phyloP scores from a whole-genome alignment of 2,888 invertebrate genomes.

The Folsomia manolachei region DNA sequence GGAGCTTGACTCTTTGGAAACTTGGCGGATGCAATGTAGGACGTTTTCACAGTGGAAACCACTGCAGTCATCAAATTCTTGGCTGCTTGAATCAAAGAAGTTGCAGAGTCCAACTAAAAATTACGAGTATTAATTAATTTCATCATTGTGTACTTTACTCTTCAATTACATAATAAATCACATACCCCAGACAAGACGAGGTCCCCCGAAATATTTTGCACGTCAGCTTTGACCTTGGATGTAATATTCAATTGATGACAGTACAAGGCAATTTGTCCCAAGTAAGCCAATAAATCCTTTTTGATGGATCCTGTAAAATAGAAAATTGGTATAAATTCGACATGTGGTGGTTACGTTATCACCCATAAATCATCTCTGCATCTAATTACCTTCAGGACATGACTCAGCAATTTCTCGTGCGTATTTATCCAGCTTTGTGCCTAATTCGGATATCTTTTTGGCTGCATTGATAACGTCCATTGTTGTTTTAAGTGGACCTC shows the following conservation, averaged over 20 bases:
- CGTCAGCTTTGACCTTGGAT: conserved; percentile 63
- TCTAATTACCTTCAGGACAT: conserved; percentile 60
- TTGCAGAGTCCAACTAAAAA: conserved; percentile 60
- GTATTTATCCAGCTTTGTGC: conserved; percentile 59
- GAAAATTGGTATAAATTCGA: too few relatives aligned
- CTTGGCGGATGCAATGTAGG: conserved; percentile 64
- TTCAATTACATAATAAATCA: too few relatives aligned
- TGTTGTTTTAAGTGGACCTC: conserved; percentile 62
- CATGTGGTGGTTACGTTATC: too few relatives aligned
- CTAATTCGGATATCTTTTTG: conserved; percentile 62
- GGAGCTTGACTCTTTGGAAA: conserved; percentile 48
- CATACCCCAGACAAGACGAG: conserved; percentile 61
- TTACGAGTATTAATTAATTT: too few relatives aligned
- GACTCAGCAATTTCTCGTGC: conserved; percentile 60
- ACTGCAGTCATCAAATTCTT: conserved; percentile 64
- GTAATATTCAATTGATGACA: conserved; percentile 64
- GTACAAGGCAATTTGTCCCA: conserved; percentile 61
- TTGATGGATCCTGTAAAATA: conserved; percentile 56
- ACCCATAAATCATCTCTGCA: too few relatives aligned
- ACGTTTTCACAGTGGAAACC: conserved; percentile 61
- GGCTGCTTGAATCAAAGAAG: conserved; percentile 62
- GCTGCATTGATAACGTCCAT: conserved; percentile 64
- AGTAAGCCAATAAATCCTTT: conserved; percentile 60
- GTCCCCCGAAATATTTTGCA: conserved; percentile 62
- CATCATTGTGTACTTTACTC: too few relatives aligned